Evolutionary conservation across 2,113 vertebrate species (phyloP).

Genomic region (Hepsetus odoe): DNA sequence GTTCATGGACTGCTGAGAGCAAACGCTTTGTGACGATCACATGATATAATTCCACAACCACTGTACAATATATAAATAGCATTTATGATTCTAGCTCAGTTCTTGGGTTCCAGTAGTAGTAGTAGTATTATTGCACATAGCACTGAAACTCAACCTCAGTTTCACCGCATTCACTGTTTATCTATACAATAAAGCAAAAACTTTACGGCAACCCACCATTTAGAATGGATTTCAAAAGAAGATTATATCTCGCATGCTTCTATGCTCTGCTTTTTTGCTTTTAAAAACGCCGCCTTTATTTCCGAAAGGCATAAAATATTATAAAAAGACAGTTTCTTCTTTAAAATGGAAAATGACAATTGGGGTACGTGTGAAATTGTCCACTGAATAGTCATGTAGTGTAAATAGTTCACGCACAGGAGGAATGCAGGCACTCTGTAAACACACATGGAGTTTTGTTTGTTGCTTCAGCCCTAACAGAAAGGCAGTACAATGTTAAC

Average conservation of each 20-base stretch:
- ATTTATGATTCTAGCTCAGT: slow-evolving; percentile 19
- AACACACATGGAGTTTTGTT: slow-evolving; percentile 56
- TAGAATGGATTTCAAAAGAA: background rate
- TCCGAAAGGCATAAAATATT: slow-evolving; percentile 4
- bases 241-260: background rate
- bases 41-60: background rate
- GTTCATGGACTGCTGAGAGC: slow-evolving; percentile 6
- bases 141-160: slow-evolving; percentile 34
- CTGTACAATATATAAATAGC: slow-evolving; percentile 35
- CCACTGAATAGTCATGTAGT: slow-evolving; percentile 54
- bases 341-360: slow-evolving; percentile 10
- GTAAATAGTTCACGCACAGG: slow-evolving; percentile 61
- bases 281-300: background rate
- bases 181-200: slow-evolving; percentile 1
- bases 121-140: slow-evolving; percentile 26
- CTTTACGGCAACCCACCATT: background rate
- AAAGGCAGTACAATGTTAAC: slow-evolving; percentile 27
- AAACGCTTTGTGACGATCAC: slow-evolving; percentile 2
- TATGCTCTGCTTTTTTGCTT: background rate
- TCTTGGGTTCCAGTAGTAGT: slow-evolving; percentile 28
- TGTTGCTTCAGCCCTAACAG: slow-evolving; percentile 26
- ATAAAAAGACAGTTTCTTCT: slow-evolving; percentile 14
- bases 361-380: slow-evolving; percentile 29
- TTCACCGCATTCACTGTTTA: slow-evolving; percentile 24
- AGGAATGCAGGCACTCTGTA: slow-evolving; percentile 69